These are phyloP conservation scores for Pseudococcus longispinus DNA, from an alignment of 2,888 invertebrate species.

Conservation along the genomic window DNA sequence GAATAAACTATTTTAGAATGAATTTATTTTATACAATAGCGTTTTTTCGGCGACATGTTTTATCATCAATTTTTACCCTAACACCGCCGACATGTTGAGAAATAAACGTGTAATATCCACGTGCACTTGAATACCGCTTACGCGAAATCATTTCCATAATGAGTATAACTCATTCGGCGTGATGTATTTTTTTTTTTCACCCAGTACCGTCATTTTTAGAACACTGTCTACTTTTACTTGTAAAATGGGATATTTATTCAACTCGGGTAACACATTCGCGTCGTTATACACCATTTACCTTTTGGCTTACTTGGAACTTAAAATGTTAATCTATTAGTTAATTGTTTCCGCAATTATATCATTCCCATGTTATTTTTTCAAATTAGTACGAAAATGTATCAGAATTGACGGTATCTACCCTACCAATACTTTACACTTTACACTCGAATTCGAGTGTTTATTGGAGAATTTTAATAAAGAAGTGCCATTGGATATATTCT, in stretches of 20 bases:
- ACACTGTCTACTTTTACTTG: no score
- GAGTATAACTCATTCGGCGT: neutral
- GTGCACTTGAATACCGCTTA: neutral
- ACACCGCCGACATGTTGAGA: neutral
- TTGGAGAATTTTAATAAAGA: no score
- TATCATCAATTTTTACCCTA: neutral
- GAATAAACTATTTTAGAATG: neutral
- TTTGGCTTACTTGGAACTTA: neutral
- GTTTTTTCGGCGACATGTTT: neutral
- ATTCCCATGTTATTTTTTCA: neutral
- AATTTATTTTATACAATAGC: neutral
- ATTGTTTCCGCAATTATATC: neutral
- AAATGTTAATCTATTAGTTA: neutral
- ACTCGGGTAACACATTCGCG: neutral
- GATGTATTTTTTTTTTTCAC: neutral
- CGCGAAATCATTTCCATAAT: neutral
- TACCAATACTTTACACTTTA: neutral
- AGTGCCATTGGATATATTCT: no score
- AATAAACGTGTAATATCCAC: conserved; percentile 1
- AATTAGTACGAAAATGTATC: neutral
- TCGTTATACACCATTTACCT: neutral
- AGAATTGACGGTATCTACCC: neutral
- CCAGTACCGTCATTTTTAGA: no score
- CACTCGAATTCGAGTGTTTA: neutral
- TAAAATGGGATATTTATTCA: neutral